Evolutionary conservation across 1,140 invertebrate genomes (phyloP).

Genomic region (Epicauta chinensis): DNA sequence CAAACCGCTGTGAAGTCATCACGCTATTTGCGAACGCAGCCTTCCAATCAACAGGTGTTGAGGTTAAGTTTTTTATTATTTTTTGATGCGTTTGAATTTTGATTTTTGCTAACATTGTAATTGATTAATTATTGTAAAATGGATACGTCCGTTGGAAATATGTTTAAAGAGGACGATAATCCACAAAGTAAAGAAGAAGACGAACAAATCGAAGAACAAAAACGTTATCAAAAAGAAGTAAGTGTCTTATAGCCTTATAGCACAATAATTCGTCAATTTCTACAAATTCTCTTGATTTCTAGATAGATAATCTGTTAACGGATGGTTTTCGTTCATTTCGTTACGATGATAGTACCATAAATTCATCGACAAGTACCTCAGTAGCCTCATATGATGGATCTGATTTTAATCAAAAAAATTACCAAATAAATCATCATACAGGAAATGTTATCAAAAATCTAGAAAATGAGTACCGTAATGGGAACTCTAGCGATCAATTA

Average conservation of each 20-base stretch:
- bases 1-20: too few species aligned
- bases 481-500: constrained; percentile 35
- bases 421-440: too few species aligned
- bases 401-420: constrained; percentile 1
- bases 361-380: constrained; percentile 26
- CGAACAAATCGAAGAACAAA: constrained; percentile 38
- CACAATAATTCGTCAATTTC: constrained; percentile 1
- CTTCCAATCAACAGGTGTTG: too few species aligned
- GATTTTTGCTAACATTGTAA: too few species aligned
- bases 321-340: constrained; percentile 37
- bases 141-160: too few species aligned
- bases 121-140: too few species aligned
- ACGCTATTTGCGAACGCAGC: too few species aligned
- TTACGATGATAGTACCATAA: constrained; percentile 40
- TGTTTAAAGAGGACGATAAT: constrained; percentile 6
- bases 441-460: too few species aligned
- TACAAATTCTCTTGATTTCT: constrained; percentile 13
- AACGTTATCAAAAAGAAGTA: constrained; percentile 36
- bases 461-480: constrained; percentile 31
- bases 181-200: constrained; percentile 38
- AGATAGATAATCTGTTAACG: constrained; percentile 36
- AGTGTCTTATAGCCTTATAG: background rate
- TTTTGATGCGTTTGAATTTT: too few species aligned
- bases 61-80: too few species aligned
- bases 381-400: constrained; percentile 19